phyloP scores from a whole-genome alignment of 2,797 vertebrate species.

The Lepus oiostolus region DNA sequence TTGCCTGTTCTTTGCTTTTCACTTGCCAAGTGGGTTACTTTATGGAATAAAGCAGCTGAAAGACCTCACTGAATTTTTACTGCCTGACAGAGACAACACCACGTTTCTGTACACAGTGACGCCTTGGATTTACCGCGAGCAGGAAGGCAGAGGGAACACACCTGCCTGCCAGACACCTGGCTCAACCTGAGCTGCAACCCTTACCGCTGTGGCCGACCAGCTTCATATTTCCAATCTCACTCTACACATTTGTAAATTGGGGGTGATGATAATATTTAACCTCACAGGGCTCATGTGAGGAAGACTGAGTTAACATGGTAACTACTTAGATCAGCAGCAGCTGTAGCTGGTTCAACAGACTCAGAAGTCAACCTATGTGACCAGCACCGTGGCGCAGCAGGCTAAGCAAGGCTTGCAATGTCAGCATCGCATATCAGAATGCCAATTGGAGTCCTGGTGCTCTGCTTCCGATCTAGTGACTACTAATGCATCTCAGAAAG shows the following conservation, averaged over 20 bases:
- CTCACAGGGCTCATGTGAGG: neutral
- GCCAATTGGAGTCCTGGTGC: too few relatives aligned
- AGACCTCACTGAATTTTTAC: neutral
- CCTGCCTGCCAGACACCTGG: neutral
- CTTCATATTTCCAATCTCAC: neutral
- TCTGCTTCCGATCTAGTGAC: too few relatives aligned
- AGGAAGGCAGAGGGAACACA: neutral
- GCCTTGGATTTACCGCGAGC: neutral
- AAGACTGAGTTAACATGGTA: neutral
- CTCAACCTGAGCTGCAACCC: neutral
- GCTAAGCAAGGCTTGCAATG: too few relatives aligned
- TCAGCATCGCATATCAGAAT: too few relatives aligned
- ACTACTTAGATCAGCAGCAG: neutral
- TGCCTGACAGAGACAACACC: conserved; percentile 16
- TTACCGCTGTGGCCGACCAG: neutral
- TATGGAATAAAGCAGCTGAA: neutral
- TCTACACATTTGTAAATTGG: neutral
- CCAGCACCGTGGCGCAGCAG: too few relatives aligned
- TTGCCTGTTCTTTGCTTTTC: neutral
- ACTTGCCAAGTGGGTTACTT: conserved; percentile 25
- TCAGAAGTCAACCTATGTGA: neutral
- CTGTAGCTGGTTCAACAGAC: neutral
- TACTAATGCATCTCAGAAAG: too few relatives aligned
- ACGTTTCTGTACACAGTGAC: neutral
- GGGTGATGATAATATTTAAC: neutral